Conservation (phyloP, 2,113 vertebrate genomes). For the Myrmecobius fasciatus region DNA sequence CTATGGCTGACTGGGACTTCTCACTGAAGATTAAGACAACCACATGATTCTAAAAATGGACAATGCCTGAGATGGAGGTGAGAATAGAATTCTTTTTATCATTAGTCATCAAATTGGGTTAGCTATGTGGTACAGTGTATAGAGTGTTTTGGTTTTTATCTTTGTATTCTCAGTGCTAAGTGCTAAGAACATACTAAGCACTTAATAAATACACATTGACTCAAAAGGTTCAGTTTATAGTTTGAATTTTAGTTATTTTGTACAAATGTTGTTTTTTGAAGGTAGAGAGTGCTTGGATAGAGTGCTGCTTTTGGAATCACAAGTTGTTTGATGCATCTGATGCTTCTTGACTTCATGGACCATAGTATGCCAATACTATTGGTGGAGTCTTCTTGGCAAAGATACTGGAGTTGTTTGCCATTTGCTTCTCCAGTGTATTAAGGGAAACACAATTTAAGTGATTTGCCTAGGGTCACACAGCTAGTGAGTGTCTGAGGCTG, state of each 20-base stretch:
- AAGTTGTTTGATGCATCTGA: not conserved
- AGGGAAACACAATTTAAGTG: not conserved
- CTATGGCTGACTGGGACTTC: not conserved
- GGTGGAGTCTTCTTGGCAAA: not conserved
- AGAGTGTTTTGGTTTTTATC: not conserved
- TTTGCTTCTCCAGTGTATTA: not conserved
- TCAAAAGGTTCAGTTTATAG: not conserved
- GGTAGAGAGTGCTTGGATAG: not conserved
- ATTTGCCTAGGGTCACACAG: not conserved
- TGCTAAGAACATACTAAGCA: not conserved
- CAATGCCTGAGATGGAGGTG: not conserved
- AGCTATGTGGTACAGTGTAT: no score
- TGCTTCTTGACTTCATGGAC: not conserved
- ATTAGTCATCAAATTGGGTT: not conserved
- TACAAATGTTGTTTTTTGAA: not conserved
- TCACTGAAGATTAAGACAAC: not conserved
- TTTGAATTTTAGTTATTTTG: not conserved
- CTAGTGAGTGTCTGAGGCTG: not conserved
- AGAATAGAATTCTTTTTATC: not conserved
- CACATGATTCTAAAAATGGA: not conserved
- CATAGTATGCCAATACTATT: not conserved
- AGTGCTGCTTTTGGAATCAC: not conserved
- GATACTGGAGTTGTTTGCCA: not conserved
- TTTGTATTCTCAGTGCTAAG: not conserved
- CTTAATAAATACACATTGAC: not conserved